Percentiles rank a stretch among this genome's conserved stretches.
phyloP scores from a whole-genome alignment of 2,113 vertebrate genomes.

The Pithys albifrons region DNA sequence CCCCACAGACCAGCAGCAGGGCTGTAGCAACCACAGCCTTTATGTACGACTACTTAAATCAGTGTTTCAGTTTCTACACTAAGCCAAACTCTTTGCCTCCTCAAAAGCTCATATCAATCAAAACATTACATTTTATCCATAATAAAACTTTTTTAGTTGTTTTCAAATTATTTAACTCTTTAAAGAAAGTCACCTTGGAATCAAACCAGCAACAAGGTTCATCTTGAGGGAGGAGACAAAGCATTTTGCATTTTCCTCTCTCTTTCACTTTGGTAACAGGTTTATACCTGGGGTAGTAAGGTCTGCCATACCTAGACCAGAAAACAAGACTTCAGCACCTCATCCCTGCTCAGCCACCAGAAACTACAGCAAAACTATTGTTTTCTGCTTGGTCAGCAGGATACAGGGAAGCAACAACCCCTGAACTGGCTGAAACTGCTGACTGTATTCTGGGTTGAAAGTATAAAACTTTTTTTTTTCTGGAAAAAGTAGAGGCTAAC shows the following conservation, averaged over 20 bases:
- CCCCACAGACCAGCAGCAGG: background rate
- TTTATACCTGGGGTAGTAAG: background rate
- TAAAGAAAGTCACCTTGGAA: background rate
- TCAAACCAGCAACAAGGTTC: background rate
- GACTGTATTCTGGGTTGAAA: background rate
- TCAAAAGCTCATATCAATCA: background rate
- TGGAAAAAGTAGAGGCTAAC: background rate
- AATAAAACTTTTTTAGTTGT: background rate
- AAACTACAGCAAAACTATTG: background rate
- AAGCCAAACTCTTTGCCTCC: background rate
- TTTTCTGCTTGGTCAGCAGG: background rate
- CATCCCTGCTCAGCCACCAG: background rate
- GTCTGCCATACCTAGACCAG: background rate
- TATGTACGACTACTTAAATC: background rate
- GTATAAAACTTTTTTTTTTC: background rate
- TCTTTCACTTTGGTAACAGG: background rate
- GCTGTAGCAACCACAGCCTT: background rate
- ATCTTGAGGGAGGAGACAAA: background rate
- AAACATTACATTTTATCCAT: background rate
- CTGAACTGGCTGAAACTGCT: background rate
- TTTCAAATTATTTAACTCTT: background rate
- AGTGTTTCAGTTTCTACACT: background rate
- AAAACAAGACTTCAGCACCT: background rate
- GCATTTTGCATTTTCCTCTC: background rate
- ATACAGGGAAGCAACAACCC: background rate